Evolutionary conservation across 2,797 vertebrate species (phyloP), one percentile per base, ranked within the genome.

Genomic region (Echiichthys vipera): DNA sequence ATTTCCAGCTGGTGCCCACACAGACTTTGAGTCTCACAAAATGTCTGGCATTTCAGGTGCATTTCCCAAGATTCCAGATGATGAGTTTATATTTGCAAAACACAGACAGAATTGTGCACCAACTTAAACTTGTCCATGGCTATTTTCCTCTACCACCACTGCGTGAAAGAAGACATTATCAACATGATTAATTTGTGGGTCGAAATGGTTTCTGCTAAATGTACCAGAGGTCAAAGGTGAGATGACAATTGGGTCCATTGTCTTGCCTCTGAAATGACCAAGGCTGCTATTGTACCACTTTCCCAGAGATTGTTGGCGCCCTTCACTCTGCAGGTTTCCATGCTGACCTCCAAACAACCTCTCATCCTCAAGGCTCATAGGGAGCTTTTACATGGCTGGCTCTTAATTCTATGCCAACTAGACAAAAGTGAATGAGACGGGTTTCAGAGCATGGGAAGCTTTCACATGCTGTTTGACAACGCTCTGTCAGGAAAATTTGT

Each of bases 301-400:
- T 92, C 88, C 89, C 90, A 90, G 83, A 85, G 80, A 84, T 75
- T 25, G 45, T 80, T 77, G 90, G 88, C 73, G 81, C 89, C 89
- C 75, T 89, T 80, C 73, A 65, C 91, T 83, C 91, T 20, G 80
- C 90, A 70, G 84, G 86, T 83, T 84, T 80, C 87, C 79, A 54
- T 22, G 17, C 59, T 91, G 93, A 93, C 93, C 94, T 84, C 79
- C 67, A 65, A 58, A 89, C 78, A 80, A 94, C 93, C 93, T 81
- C 83, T 75, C 59, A 22, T 85, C 82, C 71, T 88, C 64, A 3
- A 25, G 25, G 57, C 83, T 78, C 86, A 85, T 39, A 63, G 59
- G 86, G 82, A 85, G 88, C 74, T 84, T 82, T 85, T 87, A 86
- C 84, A 84, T 62, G 54, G 73, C 67, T 59, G 65, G 51, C 84